Percentiles rank a stretch among this genome's conserved stretches.
phyloP scores from a whole-genome alignment of 53 echinoderm and acorn worm species.

The Antedon mediterranea region DNA sequence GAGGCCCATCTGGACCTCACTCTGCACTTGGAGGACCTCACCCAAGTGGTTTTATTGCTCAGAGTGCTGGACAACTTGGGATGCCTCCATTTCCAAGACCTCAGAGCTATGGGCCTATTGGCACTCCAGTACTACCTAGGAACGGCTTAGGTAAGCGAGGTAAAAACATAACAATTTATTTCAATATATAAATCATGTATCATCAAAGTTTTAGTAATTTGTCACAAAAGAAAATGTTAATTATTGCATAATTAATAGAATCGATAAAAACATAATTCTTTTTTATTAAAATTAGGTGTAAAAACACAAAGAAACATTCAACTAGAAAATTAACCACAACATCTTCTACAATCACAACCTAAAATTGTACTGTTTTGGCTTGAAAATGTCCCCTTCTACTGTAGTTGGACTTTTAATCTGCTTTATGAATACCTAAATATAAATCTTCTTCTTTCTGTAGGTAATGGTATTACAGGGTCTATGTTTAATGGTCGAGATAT shows the following conservation, averaged over 20 bases:
- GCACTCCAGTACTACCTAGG: slow-evolving; percentile 44
- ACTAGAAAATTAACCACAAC: no score
- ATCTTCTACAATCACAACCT: no score
- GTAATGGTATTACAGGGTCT: slow-evolving; percentile 20
- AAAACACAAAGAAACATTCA: no score
- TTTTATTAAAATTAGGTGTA: no score
- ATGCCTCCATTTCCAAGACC: slow-evolving; percentile 74
- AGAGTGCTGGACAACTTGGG: slow-evolving; percentile 53
- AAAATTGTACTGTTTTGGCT: no score
- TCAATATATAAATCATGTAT: background rate
- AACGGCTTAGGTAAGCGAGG: slow-evolving; percentile 39
- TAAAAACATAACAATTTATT: background rate
- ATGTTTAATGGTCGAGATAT: slow-evolving; percentile 68
- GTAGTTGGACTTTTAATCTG: no score
- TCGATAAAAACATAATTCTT: no score
- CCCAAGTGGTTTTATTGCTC: slow-evolving; percentile 34
- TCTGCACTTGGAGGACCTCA: slow-evolving; percentile 54
- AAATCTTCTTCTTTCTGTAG: background rate
- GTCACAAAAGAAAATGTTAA: no score
- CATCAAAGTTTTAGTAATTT: no score
- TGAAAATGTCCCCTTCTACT: no score
- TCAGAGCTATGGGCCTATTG: slow-evolving; percentile 39
- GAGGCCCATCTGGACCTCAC: slow-evolving; percentile 52
- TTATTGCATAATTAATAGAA: no score
- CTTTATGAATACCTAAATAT: no score